These are phyloP conservation scores for Diarsia rubi DNA, from an alignment of 2,888 invertebrate genomes.

Conservation along the genomic window DNA sequence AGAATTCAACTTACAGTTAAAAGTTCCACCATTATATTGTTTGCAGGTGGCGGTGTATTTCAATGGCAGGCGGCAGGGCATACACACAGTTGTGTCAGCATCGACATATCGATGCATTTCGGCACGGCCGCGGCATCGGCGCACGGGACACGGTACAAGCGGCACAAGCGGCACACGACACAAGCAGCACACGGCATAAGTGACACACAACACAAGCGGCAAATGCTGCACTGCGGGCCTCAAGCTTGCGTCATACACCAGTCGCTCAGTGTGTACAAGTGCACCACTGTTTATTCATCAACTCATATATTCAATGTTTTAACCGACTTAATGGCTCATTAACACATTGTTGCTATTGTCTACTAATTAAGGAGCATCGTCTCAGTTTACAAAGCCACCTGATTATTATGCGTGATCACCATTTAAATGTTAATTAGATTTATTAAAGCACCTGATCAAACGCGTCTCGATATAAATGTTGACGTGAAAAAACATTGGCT, in stretches of 20 bases:
- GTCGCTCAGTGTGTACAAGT: conserved; percentile 81
- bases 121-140: conserved; percentile 13
- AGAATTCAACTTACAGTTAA: conserved; percentile 21
- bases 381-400: conserved; percentile 85
- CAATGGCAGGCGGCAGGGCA: conserved; percentile 35
- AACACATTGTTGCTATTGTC: conserved; percentile 83
- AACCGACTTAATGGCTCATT: conserved; percentile 82
- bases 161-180: conserved; percentile 19
- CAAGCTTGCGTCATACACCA: conserved; percentile 75
- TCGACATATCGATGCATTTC: conserved; percentile 47
- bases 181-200: conserved; percentile 26
- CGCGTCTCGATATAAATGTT: conserved; percentile 71
- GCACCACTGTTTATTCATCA: conserved; percentile 73
- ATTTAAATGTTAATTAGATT: conserved; percentile 90
- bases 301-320: conserved; percentile 73
- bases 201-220: conserved; percentile 18
- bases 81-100: conserved; percentile 54
- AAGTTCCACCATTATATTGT: conserved; percentile 11
- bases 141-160: neutral
- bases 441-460: conserved; percentile 87
- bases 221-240: conserved; percentile 15
- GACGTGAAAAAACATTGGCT: conserved; percentile 72
- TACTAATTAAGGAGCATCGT: conserved; percentile 86
- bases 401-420: conserved; percentile 90
- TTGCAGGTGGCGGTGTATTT: conserved; percentile 42